phyloP scores from a whole-genome alignment of 2,797 vertebrate genomes.

The Sebastes oblongus region DNA sequence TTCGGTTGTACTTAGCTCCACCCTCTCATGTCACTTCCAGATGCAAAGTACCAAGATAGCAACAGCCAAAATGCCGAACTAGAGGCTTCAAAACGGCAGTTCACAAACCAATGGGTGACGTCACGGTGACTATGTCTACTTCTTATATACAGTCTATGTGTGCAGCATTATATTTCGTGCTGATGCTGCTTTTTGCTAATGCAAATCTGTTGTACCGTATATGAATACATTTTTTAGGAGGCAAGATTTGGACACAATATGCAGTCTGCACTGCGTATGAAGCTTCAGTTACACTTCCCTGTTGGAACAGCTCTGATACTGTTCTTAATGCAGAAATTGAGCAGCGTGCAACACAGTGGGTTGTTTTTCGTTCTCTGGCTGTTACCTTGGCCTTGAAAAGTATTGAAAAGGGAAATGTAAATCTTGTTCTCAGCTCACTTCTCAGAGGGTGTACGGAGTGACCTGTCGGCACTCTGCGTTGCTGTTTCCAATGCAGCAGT shows the following conservation, averaged over 20 bases:
- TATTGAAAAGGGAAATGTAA: conserved; percentile 39
- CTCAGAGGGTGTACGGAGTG: conserved; percentile 15
- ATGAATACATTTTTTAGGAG: background rate
- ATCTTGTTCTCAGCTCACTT: conserved; percentile 43
- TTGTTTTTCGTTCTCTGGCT: background rate
- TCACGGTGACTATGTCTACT: too few species aligned
- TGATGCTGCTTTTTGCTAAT: background rate
- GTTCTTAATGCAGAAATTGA: conserved; percentile 9
- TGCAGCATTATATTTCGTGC: background rate
- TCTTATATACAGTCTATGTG: too few species aligned
- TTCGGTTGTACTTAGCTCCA: too few species aligned
- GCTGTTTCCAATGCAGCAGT: conserved; percentile 37
- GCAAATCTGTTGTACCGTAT: background rate
- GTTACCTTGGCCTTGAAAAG: conserved; percentile 24
- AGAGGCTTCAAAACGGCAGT: background rate
- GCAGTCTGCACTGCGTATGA: background rate
- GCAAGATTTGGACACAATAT: background rate
- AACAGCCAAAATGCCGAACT: background rate
- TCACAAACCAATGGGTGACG: background rate
- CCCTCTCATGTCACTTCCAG: too few species aligned
- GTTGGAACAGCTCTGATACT: background rate
- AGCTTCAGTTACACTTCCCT: background rate
- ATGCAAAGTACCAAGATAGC: background rate
- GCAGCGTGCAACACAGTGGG: background rate
- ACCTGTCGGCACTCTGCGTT: conserved; percentile 18